Base-by-base conservation (phyloP, 2,797 vertebrate genomes). In the Merluccius polli region DNA sequence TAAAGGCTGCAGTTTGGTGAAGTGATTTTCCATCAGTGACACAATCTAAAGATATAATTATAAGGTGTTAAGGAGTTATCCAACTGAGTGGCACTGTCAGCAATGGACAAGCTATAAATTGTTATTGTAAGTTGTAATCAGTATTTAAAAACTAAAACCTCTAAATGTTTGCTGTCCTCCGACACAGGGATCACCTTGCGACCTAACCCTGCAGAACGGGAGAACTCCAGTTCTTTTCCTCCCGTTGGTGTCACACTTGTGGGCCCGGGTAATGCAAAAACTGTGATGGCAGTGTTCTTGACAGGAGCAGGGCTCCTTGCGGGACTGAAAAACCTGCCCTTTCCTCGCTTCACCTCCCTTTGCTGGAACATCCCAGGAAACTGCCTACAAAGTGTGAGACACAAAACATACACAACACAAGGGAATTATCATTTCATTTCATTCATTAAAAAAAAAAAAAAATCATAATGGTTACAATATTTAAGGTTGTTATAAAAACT, bases 201-300 rank as follows among this genome's bases (percentile, higher is more conserved):
- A 15, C 73, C 73, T 16, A 73, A 30, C 13, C 73, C 73, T 59
- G 73, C 73, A n/a, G n/a, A n/a, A 32, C 59, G 48, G 73, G 73
- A 44, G 7, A 73, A 59, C 30, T 73, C 73, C 16, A 74, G 27
- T 30, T 74, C 73, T 18, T 31, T 27, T 10, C 44, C 59, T 15
- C 44, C 48, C 44, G 32, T 63, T 15, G 48, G 73, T 44, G 72
- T 59, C 72, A 52, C 4, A 18, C 27, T 30, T 2, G 72, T 73
- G 11, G 72, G 72, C 27, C 38, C 72, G 18, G 72, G 41, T 10
- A 73, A 44, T 16, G 30, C 72, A 73, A 29, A 73, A 10, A 73
- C 27, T 16, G 24, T 44, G 5, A 73, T 16, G 9, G 48, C 4
- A 29, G 13, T 52, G 24, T 27, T 12, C 16, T 70, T 70, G 27